Evolutionary conservation across 1,140 invertebrate species (phyloP).

Genomic region (Coptotermes formosanus): DNA sequence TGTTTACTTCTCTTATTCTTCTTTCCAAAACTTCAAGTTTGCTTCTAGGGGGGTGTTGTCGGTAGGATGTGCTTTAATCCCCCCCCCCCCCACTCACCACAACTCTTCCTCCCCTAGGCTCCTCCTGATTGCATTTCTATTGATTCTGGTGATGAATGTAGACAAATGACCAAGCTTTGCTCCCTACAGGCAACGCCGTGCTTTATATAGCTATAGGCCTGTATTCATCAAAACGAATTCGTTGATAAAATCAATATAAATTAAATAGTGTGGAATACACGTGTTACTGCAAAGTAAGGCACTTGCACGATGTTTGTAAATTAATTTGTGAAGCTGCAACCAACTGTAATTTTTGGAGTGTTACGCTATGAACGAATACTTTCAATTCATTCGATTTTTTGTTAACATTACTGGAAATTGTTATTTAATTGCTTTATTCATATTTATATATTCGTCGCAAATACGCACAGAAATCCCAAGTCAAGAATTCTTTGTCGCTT

Average conservation of each 20-base stretch:
- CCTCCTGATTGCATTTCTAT: neutral
- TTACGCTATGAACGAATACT: too few species aligned
- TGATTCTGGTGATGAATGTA: slow-evolving; percentile 9
- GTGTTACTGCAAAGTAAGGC: neutral
- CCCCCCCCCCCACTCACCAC: neutral
- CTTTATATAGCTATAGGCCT: neutral
- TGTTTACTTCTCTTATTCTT: neutral
- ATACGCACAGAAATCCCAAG: too few species aligned
- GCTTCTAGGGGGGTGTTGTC: neutral
- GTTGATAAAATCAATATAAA: neutral
- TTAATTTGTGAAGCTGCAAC: too few species aligned
- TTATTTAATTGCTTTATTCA: too few species aligned
- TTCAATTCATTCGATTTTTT: too few species aligned
- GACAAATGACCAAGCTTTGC: neutral
- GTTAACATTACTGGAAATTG: too few species aligned
- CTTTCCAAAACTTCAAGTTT: neutral
- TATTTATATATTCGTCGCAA: too few species aligned
- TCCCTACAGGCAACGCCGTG: neutral
- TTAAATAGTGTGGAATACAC: neutral
- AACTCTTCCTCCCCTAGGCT: neutral
- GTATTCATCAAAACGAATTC: neutral
- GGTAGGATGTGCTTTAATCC: neutral
- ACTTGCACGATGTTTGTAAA: too few species aligned
- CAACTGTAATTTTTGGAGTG: too few species aligned
- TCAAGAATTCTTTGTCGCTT: too few species aligned